phyloP scores from a whole-genome alignment of 2,888 invertebrate species.

The Cheilosia vernalis region DNA sequence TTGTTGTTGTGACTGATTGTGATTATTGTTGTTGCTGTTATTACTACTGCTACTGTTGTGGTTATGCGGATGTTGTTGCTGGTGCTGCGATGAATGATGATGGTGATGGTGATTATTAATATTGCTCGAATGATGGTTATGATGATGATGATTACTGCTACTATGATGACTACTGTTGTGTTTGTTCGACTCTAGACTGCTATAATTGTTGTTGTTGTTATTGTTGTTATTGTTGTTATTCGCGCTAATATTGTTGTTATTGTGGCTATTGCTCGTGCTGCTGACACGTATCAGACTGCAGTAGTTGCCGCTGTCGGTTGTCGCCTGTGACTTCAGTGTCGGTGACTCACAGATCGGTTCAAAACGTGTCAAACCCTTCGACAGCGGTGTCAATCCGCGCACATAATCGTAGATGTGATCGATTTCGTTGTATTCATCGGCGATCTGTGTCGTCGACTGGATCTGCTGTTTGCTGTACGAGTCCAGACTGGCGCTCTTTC shows the following conservation, averaged over 20 bases:
- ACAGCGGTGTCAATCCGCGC: conserved; percentile 94
- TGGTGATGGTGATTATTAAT: conserved; percentile 81
- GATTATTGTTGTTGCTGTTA: conserved; percentile 72
- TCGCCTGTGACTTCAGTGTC: conserved; percentile 82
- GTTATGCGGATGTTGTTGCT: conserved; percentile 76
- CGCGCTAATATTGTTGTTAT: conserved; percentile 76
- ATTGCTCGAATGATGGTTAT: conserved; percentile 78
- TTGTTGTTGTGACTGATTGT: conserved; percentile 79
- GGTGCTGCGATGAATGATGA: conserved; percentile 81
- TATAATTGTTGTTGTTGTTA: conserved; percentile 82
- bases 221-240: no score
- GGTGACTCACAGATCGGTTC: conserved; percentile 84
- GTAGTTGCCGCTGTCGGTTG: conserved; percentile 82
- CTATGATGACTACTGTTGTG: conserved; percentile 81
- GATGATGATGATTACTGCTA: conserved; percentile 84
- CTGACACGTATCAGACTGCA: conserved; percentile 83
- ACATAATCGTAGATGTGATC: conserved; percentile 99
- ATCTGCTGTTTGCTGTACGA: conserved; percentile 83
- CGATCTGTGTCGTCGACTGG: conserved; percentile 85
- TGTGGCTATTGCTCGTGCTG: conserved; percentile 77
- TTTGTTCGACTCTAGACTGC: conserved; percentile 82
- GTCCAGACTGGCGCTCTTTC: conserved; percentile 91
- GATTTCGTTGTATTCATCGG: conserved; percentile 96
- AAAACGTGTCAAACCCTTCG: conserved; percentile 87
- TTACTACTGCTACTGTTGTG: conserved; percentile 69